Evolutionary conservation across 2,113 vertebrate species (phyloP), one percentile per base, ranked within the genome.

Genomic region (Passerina amoena): DNA sequence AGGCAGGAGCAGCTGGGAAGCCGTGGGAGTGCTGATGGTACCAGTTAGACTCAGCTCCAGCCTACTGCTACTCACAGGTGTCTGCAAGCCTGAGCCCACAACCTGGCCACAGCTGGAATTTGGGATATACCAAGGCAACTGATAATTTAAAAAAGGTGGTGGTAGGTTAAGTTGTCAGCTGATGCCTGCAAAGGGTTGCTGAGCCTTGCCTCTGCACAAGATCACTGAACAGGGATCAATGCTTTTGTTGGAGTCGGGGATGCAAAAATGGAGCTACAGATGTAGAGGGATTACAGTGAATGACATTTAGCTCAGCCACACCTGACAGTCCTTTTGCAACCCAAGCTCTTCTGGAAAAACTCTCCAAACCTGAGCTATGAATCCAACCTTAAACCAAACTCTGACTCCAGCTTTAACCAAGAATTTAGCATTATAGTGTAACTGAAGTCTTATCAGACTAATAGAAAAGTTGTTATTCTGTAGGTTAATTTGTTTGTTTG

Each of bases 11-110:
- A 69, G 22, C 51, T 12, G 11, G 16, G 50, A 51, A 77, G 37
- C 45, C 63, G 50, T 68, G 42, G 51, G 14, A 50, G 23, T 38
- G 30, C 21, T 47, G 35, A 9, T 1, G 2, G 18, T 42, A 30
- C 30, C 54, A 71, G 9, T 22, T 27, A 17, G 21, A 30, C 20
- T 56, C n/a, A n/a, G 28, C 37, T 70, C 38, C 16, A 77, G 19
- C 42, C 60, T 59, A 2, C 59, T 77, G 8, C 59, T 60, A 0
- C 15, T 77, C 21, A 22, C 0, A 0, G 11, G 27, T 47, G 11
- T 24, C 3, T n/a, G n/a, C 38, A 47, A 77, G 33, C 12, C 50
- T 4, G 4, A 77, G 68, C 50, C 30, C 2, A 1, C 38, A 56
- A 4, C 40, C 12, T 47, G 68, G 22, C 30, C 2, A 0, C 25